These are phyloP conservation scores for Momotus momota DNA, from an alignment of 2,797 vertebrate genomes.

Conservation along the genomic window DNA sequence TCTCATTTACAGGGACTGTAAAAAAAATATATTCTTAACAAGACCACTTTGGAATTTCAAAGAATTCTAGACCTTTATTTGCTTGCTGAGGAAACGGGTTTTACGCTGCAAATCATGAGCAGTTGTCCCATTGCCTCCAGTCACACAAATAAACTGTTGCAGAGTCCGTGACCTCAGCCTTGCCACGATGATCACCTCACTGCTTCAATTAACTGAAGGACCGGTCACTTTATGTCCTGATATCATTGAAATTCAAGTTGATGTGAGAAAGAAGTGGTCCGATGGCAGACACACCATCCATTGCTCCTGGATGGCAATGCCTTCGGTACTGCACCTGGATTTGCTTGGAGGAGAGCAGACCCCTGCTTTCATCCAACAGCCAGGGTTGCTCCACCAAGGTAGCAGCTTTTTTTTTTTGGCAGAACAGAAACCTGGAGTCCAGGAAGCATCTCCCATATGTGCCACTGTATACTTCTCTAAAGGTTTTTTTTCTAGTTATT, in stretches of 20 bases:
- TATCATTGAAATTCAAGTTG: background rate
- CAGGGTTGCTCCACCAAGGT: background rate
- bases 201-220: conserved; percentile 16
- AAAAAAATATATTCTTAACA: background rate
- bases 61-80: background rate
- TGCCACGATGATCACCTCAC: background rate
- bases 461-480: background rate
- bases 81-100: background rate
- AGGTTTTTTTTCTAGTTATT: background rate
- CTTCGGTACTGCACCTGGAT: background rate
- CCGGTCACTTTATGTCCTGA: background rate
- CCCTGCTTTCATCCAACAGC: background rate
- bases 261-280: background rate
- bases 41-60: background rate
- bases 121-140: background rate
- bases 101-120: background rate
- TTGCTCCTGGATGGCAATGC: background rate
- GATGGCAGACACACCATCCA: background rate
- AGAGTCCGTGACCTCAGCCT: background rate
- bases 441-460: background rate
- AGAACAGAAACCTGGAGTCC: background rate
- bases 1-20: background rate
- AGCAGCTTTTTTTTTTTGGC: background rate
- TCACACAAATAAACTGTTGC: background rate
- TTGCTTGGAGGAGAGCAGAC: background rate